phyloP scores from a whole-genome alignment of 2,888 invertebrate species.

The Athrips mouffetella region DNA sequence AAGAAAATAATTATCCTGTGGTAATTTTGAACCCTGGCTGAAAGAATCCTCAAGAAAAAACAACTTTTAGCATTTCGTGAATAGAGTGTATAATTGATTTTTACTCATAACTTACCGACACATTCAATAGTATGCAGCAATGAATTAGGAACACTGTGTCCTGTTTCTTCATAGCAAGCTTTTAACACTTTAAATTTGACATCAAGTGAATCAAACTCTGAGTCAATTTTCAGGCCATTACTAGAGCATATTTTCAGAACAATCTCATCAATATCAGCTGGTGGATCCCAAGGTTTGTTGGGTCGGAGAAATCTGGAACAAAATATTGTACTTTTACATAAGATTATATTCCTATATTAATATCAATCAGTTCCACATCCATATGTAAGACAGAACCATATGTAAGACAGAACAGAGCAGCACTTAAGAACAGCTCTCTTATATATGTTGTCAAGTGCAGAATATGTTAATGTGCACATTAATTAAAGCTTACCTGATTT shows the following conservation, averaged over 20 bases:
- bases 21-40: too few relatives aligned
- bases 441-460: too few relatives aligned
- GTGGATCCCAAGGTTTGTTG: constrained; percentile 85
- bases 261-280: constrained; percentile 79
- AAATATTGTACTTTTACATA: background rate
- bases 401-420: too few relatives aligned
- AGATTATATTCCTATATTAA: background rate
- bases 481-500: too few relatives aligned
- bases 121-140: constrained; percentile 85
- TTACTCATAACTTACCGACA: constrained; percentile 73
- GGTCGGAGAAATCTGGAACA: constrained; percentile 85
- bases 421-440: too few relatives aligned
- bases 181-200: constrained; percentile 84
- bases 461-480: too few relatives aligned
- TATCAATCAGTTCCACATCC: background rate
- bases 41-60: too few relatives aligned
- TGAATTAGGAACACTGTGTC: constrained; percentile 90
- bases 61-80: too few relatives aligned
- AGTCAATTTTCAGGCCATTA: constrained; percentile 67
- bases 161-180: constrained; percentile 83
- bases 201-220: constrained; percentile 66
- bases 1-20: too few relatives aligned
- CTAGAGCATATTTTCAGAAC: constrained; percentile 80
- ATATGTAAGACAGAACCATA: too few relatives aligned
- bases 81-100: background rate